A percentile compares a stretch with the other conserved stretches of the same genome.
phyloP scores from a whole-genome alignment of 2,888 invertebrate genomes.

The Oithona nana region DNA sequence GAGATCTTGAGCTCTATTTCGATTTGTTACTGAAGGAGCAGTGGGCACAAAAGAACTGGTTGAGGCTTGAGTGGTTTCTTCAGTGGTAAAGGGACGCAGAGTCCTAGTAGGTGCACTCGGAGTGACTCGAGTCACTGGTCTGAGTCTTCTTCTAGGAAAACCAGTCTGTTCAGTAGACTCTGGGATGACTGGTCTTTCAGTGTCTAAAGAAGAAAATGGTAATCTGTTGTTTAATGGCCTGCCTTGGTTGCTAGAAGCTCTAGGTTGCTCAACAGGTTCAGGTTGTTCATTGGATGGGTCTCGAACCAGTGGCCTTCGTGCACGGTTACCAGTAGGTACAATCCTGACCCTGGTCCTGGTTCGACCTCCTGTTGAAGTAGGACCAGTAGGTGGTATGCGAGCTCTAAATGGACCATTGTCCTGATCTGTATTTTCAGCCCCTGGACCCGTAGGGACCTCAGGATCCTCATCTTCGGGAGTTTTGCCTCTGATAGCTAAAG shows the following conservation, averaged over 20 bases:
- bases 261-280: not conserved
- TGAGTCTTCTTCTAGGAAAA: not conserved
- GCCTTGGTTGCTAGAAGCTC: not conserved
- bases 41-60: not conserved
- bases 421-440: not conserved
- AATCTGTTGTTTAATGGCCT: not conserved
- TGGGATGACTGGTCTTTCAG: no score
- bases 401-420: not conserved
- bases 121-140: not conserved
- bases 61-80: not conserved
- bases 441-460: not conserved
- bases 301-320: not conserved
- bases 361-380: not conserved
- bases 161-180: not conserved
- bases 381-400: not conserved
- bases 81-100: not conserved
- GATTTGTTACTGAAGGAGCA: not conserved
- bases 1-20: not conserved
- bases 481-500: slow-evolving; percentile 4
- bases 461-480: not conserved
- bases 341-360: not conserved
- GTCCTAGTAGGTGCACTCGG: not conserved
- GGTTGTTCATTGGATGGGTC: not conserved
- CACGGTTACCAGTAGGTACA: not conserved
- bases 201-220: not conserved